These are phyloP conservation scores for Mamestra brassicae DNA, from an alignment of 2,888 invertebrate species.

Conservation along the genomic window DNA sequence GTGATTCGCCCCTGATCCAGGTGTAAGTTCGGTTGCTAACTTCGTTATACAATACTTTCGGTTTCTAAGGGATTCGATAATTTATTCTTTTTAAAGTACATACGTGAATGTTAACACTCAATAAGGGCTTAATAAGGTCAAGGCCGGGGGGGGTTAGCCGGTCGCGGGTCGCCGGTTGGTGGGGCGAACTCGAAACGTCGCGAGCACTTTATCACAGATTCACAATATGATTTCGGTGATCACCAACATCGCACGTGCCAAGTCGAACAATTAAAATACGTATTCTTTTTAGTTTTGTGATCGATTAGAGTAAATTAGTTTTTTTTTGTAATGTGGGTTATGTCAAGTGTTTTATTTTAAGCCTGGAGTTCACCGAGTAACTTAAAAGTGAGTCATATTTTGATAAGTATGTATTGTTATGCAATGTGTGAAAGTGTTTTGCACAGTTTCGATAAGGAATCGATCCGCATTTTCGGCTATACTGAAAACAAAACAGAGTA, in stretches of 20 bases:
- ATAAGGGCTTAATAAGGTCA: slow-evolving; percentile 63
- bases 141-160: slow-evolving; percentile 61
- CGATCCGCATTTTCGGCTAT: neutral
- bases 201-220: slow-evolving; percentile 40
- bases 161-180: slow-evolving; percentile 32
- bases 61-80: neutral
- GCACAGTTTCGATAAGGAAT: neutral
- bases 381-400: slow-evolving; percentile 45
- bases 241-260: slow-evolving; percentile 68
- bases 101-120: slow-evolving; percentile 29
- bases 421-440: slow-evolving; percentile 32
- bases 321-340: neutral
- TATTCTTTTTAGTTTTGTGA: slow-evolving; percentile 37
- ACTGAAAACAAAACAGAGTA: neutral
- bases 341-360: slow-evolving; percentile 25
- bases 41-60: neutral
- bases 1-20: neutral
- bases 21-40: neutral
- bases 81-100: neutral
- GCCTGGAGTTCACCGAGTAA: slow-evolving; percentile 6
- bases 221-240: slow-evolving; percentile 70
- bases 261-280: slow-evolving; percentile 32
- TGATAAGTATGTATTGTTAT: slow-evolving; percentile 13
- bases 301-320: neutral
- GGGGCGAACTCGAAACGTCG: slow-evolving; percentile 42